Evolutionary conservation across 2,797 vertebrate species (phyloP), one percentile per base, ranked within the genome.

Genomic region (Hybognathus amarus): DNA sequence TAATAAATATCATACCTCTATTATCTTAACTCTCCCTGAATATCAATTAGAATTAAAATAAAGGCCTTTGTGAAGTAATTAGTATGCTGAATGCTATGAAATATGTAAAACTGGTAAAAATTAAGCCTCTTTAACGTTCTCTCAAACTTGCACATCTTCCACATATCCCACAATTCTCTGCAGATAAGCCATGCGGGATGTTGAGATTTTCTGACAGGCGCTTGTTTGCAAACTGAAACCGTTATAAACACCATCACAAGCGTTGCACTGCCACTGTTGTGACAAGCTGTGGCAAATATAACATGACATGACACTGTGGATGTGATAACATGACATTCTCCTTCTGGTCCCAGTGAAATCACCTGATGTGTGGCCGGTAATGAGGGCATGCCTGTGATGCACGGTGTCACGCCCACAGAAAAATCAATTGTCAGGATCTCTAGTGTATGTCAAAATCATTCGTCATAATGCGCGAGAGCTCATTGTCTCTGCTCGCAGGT

Each of bases 1-100:
- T 59, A 24, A 59, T 24, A 30, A 75, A 81, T 30, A 68, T 54
- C 75, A 54, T 33, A 30, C 50, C 73, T 61, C 42, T 36, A 38
- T 24, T 38, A 64, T 78, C 63, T 17, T 47, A 77, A n/a, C 36
- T 80, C 80, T 83, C 88, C 71, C 77, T 91, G 90, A 92, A 92
- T 93, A 89, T 88, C 87, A 93, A 92, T 91, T 87, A 91, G n/a
- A 40, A 88, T 77, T 67, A 45, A 82, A 69, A 79, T 86, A 88
- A 77, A 85, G 84, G 69, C 85, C 74, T 36, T 86, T 90, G 63
- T 84, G 82, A 82, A 69, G 75, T 85, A 88, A 83, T 22, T 56
- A 81, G 64, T 63, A 50, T 74, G 63, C n/a, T 70, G 20, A 70
- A 85, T 40, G 11, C n/a, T 27, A 10, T 42, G 5, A 50, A 56